Evolutionary conservation across 2,888 invertebrate genomes (phyloP), one percentile per base, ranked within the genome.

Genomic region (Exocentrus adspersus): DNA sequence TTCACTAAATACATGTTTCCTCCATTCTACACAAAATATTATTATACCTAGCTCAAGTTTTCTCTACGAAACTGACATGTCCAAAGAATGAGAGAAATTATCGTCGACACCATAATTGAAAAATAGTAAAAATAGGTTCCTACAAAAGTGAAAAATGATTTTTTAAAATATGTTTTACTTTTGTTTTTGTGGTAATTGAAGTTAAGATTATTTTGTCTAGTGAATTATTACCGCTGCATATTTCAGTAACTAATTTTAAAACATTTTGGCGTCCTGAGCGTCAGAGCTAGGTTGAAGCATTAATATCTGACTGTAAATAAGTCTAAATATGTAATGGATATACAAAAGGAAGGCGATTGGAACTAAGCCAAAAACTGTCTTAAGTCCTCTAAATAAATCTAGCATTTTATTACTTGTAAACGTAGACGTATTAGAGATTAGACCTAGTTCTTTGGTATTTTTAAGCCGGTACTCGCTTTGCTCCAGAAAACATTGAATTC

Each of bases 311-410:
- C n/a, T 51, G n/a, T 37, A 41, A 54, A 41, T 54, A 42, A 54
- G 43, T 54, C 54, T 54, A 54, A 42, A 54, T 43, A 54, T 43
- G 54, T 43, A 43, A 42, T 45, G 28, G 17, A 43, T 21, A 19
- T 54, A 28, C 24, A 17, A 54, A 17, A 28, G 24, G 24, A 54
- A 42, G 20, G 14, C 48, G 16, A 28, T 54, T 54, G 54, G 54
- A 54, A 10, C 43, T 28, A 28, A 21, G 54, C 54, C 54, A 54
- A 54, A 53, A 28, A 28, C 9, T 43, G 21, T 30, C 54, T 43
- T 17, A 48, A 48, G 43, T 54, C 54, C 19, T 42, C 54, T 43
- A 45, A n/a, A 53, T 53, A 42, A 28, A 54, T 54, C 16, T 30
- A 37, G 21, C 42, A 12, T 54, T 54, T 54, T 43, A 54, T 20